A percentile compares a stretch with the other conserved stretches of the same genome.
These are phyloP conservation scores for Lycorma delicatula DNA, from an alignment of 1,140 invertebrate species.

Conservation along the genomic window DNA sequence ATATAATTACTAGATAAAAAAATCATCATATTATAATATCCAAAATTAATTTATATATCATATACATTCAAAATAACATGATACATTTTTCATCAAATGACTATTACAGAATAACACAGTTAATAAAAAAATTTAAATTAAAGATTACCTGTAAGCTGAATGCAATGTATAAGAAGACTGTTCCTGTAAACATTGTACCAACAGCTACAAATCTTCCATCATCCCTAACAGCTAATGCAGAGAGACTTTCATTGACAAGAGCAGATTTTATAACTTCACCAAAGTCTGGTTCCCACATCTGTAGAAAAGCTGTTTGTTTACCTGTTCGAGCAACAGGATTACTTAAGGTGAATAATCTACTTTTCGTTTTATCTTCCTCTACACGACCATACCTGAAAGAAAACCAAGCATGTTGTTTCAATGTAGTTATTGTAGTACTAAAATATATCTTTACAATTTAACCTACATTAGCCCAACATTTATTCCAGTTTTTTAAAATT, in stretches of 20 bases:
- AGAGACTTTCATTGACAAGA: conserved; percentile 63
- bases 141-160: conserved; percentile 87
- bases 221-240: conserved; percentile 78
- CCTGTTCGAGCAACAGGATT: conserved; percentile 60
- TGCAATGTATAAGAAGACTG: conserved; percentile 80
- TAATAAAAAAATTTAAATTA: too few relatives aligned
- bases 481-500: too few relatives aligned
- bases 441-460: conserved; percentile 1
- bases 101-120: too few relatives aligned
- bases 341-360: conserved; percentile 68
- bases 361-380: conserved; percentile 52
- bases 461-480: conserved; percentile 11
- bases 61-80: too few relatives aligned
- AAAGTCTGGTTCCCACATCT: conserved; percentile 56
- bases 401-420: conserved; percentile 1
- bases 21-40: too few relatives aligned
- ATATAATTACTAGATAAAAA: too few relatives aligned
- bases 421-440: conserved; percentile 5
- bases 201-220: conserved; percentile 86
- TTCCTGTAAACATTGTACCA: conserved; percentile 87
- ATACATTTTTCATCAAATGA: too few relatives aligned
- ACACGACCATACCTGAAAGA: conserved; percentile 56
- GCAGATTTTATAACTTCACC: conserved; percentile 46
- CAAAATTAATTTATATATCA: too few relatives aligned
- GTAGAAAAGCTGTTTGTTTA: conserved; percentile 48